Evolutionary conservation across 2,888 invertebrate species (phyloP).

Genomic region (Agonopterix heracliana): DNA sequence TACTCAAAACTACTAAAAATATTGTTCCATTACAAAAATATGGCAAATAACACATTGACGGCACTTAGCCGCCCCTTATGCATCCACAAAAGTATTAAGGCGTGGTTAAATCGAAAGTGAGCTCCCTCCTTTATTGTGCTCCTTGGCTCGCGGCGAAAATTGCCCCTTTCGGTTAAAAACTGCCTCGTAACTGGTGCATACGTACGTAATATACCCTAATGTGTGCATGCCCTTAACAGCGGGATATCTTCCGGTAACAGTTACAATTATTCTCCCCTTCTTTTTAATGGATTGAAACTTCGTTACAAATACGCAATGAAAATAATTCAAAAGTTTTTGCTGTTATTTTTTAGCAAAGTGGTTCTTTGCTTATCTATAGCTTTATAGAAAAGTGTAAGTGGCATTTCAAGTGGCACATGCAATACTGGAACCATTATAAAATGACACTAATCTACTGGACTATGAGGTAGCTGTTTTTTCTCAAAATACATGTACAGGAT

Average conservation of each 20-base stretch:
- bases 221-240: constrained; percentile 45
- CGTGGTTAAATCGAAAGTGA: constrained; percentile 53
- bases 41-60: constrained; percentile 15
- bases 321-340: not conserved
- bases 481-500: too few relatives aligned
- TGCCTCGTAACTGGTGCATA: constrained; percentile 54
- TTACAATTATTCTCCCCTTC: constrained; percentile 18
- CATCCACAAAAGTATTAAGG: constrained; percentile 51
- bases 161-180: constrained; percentile 51
- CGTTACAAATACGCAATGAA: not conserved
- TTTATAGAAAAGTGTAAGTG: too few relatives aligned
- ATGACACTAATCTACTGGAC: too few relatives aligned
- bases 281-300: constrained; percentile 2
- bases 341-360: not conserved
- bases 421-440: too few relatives aligned
- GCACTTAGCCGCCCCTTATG: constrained; percentile 21
- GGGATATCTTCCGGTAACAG: constrained; percentile 57
- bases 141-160: constrained; percentile 56
- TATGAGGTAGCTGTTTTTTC: too few relatives aligned
- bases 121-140: constrained; percentile 46
- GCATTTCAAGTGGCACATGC: too few relatives aligned
- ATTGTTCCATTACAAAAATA: not conserved
- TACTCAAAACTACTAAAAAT: too few relatives aligned
- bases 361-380: too few relatives aligned
- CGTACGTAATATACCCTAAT: constrained; percentile 53